phyloP scores from a whole-genome alignment of 2,888 invertebrate genomes.

The Sipunculus nudus region DNA sequence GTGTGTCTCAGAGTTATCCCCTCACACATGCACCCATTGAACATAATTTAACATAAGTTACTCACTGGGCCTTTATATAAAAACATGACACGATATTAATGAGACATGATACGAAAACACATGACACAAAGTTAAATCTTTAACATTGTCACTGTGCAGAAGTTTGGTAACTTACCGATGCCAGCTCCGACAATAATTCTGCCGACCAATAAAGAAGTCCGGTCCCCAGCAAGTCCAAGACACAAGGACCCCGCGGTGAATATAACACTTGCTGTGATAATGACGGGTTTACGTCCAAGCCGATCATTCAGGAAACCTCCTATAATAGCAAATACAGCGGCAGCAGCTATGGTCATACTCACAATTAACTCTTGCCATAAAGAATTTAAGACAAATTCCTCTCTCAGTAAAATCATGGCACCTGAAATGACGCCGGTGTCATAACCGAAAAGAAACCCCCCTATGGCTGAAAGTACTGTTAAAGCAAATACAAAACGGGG shows the following conservation, averaged over 20 bases:
- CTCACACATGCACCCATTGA: no score
- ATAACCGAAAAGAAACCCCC: constrained; percentile 71
- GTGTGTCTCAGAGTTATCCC: no score
- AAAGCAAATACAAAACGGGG: constrained; percentile 41
- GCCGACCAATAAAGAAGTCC: constrained; percentile 23
- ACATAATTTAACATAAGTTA: no score
- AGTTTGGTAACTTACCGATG: constrained; percentile 65
- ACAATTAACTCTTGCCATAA: constrained; percentile 68
- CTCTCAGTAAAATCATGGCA: constrained; percentile 65
- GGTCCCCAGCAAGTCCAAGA: constrained; percentile 23
- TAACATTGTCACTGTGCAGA: no score
- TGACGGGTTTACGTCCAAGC: constrained; percentile 69
- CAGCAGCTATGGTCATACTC: constrained; percentile 64
- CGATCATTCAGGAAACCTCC: constrained; percentile 68
- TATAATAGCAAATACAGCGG: constrained; percentile 40
- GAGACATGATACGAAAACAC: no score
- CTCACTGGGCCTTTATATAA: no score
- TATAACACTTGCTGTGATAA: constrained; percentile 33
- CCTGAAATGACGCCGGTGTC: constrained; percentile 72
- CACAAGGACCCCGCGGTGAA: constrained; percentile 35
- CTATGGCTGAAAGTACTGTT: constrained; percentile 58
- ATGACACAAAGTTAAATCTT: no score
- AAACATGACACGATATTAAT: no score
- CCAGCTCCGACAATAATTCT: constrained; percentile 25
- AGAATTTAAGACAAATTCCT: constrained; percentile 29